Evolutionary conservation across 2,888 invertebrate species (phyloP), one percentile per base, ranked within the genome.

Genomic region (Gandaritis pyraliata): DNA sequence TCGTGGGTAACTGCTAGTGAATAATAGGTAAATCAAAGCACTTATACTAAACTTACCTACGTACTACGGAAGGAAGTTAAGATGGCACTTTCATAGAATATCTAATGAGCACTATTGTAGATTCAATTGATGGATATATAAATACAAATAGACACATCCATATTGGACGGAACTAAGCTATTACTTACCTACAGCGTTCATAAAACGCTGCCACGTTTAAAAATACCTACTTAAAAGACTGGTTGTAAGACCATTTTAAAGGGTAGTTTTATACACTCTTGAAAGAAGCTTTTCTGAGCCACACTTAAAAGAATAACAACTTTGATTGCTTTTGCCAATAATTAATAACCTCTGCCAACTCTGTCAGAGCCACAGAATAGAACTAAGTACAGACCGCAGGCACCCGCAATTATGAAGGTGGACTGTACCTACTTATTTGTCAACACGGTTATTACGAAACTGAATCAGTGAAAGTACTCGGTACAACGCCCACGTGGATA

Each of bases 381-480:
- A 8, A 33, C 33, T 33, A 2, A 33, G 7, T 33, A 10, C 33
- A 23, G 23, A 33, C 16, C 16, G 16, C 43, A n/a, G 51, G 48
- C 18, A 45, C 33, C 15, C 2, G n/a, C 57, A 15, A 36, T 7
- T 18, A 41, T 16, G 43, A 58, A 23, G 30, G 23, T 46, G 16
- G 15, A 18, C 33, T 18, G 30, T 41, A 53, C 15, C 10, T 15
- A 64, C 63, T 48, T 57, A 46, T 46, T 55, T 51, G 50, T 58
- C 55, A 59, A 58, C 48, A 45, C 45, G 33, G 49, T 52, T 59
- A 64, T 68, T 68, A 70, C 69, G 71, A 70, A 72, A 69, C 55
- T 69, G 65, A 70, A 63, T 55, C 60, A 72, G 82, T 76, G 83
- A 83, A 84, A 84, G 83, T 75, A 54, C 58, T 68, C 56, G 59